Percentiles rank a stretch among this genome's conserved stretches.
phyloP scores from a whole-genome alignment of 2,888 invertebrate species.

The Idaea straminata region DNA sequence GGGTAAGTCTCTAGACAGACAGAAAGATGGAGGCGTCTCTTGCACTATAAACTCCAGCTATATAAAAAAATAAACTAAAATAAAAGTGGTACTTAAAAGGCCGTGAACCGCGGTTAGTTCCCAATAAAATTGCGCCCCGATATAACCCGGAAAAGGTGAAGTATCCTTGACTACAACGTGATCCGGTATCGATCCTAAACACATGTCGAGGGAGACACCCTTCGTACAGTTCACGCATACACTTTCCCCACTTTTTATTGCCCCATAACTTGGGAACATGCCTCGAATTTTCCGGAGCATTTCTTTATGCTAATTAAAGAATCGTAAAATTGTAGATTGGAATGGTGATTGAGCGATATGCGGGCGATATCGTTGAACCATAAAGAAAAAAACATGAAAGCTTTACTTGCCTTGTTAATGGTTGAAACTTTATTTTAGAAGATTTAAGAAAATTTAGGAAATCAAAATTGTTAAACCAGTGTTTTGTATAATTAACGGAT shows the following conservation, averaged over 20 bases:
- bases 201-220: slow-evolving; percentile 25
- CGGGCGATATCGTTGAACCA: neutral
- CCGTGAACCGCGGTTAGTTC: neutral
- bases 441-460: too few species aligned
- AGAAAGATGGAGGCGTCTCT: neutral
- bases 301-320: slow-evolving; percentile 7
- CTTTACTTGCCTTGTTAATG: neutral
- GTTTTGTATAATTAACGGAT: too few species aligned
- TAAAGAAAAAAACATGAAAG: neutral
- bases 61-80: too few species aligned
- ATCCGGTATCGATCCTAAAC: slow-evolving; percentile 26
- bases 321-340: neutral
- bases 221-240: slow-evolving; percentile 3
- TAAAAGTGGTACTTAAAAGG: neutral
- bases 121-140: neutral
- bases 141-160: neutral
- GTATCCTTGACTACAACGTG: slow-evolving; percentile 26
- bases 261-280: neutral
- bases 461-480: too few species aligned
- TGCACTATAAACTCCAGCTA: neutral
- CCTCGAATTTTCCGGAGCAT: neutral
- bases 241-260: slow-evolving; percentile 4
- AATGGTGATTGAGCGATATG: neutral
- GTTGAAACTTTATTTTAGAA: too few species aligned
- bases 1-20: neutral